Conservation (phyloP, 1,140 invertebrate species). For the Carcinoscorpius rotundicauda region DNA sequence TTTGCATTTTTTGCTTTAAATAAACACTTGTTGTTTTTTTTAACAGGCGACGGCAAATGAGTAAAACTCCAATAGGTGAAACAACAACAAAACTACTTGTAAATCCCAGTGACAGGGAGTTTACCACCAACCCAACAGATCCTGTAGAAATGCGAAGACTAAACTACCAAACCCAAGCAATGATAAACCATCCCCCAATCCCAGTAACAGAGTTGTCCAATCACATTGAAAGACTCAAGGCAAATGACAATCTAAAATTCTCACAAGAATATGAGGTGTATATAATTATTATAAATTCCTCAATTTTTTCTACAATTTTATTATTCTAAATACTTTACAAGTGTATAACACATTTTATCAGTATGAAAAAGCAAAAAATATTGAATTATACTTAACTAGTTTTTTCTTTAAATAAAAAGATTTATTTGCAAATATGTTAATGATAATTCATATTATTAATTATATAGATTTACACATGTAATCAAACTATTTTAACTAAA, state of each 20-base stretch:
- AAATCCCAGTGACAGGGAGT: conserved; percentile 19
- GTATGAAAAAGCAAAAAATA: too few species aligned
- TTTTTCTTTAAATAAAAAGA: too few species aligned
- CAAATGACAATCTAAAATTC: conserved; percentile 95
- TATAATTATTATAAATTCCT: not conserved
- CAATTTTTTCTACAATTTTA: conserved; percentile 5
- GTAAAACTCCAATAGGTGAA: conserved; percentile 78
- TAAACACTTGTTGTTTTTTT: too few species aligned
- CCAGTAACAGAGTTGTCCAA: conserved; percentile 82
- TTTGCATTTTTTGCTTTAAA: too few species aligned
- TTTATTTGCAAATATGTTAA: too few species aligned
- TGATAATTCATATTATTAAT: too few species aligned
- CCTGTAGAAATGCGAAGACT: conserved; percentile 90
- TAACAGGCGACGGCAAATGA: conserved; percentile 53
- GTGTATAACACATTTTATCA: too few species aligned
- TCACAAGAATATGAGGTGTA: conserved; percentile 77
- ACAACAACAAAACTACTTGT: conserved; percentile 37
- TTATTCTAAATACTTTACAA: too few species aligned
- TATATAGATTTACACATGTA: too few species aligned
- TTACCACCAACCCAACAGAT: conserved; percentile 52
- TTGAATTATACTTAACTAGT: too few species aligned
- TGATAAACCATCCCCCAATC: conserved; percentile 94
- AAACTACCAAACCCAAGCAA: conserved; percentile 94
- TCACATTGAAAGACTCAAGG: conserved; percentile 90
- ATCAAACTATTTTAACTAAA: too few species aligned